Evolutionary conservation across 2,797 vertebrate genomes (phyloP).

Genomic region (Erethizon dorsatum): DNA sequence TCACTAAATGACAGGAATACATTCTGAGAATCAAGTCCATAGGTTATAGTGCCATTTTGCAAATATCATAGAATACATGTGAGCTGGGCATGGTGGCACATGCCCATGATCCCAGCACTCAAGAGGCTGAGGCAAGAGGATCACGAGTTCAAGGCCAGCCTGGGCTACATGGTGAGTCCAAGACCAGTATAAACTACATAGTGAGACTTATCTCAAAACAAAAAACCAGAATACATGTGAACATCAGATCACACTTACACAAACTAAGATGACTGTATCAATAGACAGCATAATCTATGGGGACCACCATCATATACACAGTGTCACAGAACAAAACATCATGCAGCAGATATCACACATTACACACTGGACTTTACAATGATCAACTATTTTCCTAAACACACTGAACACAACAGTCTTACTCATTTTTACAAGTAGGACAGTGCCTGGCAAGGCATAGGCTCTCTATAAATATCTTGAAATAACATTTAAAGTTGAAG

Average conservation of each 20-base stretch:
- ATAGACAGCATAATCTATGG: background rate
- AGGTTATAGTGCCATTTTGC: background rate
- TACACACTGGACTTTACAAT: background rate
- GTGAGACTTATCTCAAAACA: background rate
- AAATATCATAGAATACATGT: background rate
- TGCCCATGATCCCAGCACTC: background rate
- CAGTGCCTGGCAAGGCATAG: conserved; percentile 74
- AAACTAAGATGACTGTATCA: background rate
- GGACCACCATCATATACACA: background rate
- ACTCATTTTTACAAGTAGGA: conserved; percentile 72
- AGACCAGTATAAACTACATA: background rate
- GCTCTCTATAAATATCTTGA: conserved; percentile 68
- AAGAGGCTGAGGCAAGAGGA: background rate
- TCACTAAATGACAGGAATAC: background rate
- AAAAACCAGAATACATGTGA: background rate
- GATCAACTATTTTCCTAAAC: background rate
- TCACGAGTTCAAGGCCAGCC: background rate
- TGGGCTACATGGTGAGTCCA: background rate
- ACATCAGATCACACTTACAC: background rate
- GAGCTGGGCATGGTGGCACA: background rate
- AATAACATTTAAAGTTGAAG: conserved; percentile 71
- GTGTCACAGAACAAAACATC: background rate
- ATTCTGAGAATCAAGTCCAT: background rate
- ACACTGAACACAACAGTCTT: background rate
- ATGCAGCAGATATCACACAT: background rate